Evolutionary conservation across 2,797 vertebrate genomes (phyloP), one percentile per base, ranked within the genome.

Genomic region (Peromyscus eremicus): DNA sequence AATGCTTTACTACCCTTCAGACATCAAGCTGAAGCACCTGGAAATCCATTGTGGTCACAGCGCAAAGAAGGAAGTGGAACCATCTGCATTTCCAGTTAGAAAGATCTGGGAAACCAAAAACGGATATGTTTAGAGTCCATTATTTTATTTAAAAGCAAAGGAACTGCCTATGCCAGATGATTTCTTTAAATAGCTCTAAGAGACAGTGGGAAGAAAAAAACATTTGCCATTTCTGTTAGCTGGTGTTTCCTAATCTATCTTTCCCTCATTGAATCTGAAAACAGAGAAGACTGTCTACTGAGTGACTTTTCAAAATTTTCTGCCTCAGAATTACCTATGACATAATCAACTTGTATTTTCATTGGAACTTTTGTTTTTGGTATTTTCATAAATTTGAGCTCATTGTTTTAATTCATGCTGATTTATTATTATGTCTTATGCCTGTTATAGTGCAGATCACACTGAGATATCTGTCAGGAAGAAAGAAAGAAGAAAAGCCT

Each of bases 381-480:
- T 57, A 14, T 68, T 95, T 92, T 73, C 87, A 4, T 87, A 7
- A 55, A 25, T 84, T 64, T 89, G 34, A 89, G 52, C 40, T 83
- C 27, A 68, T 92, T 76, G 49, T 71, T 95, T 57, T 52, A 88
- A 57, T 64, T 29, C 9, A 57, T 81, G n/a, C 40, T 25, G 32
- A 17, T 94, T 96, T 83, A 77, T 89, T 84, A 73, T 94, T n/a
- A 66, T 46, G n/a, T 84, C 43, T 68, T 86, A 80, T 37, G 8
- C 81, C 64, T 91, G 57, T 40, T 91, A 68, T 94, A 93, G 62
- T 89, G 62, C 14, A 87, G 29, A 91, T 86, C 52, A 55, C 43
- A 37, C 27, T 40, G 82, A 91, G 34, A 70, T 91, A 40, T 94
- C 64, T 97, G 29, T 32, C 49, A 68, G 68, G n/a, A 34, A 40